phyloP scores from a whole-genome alignment of 2,888 invertebrate species.

The Ochropleura plecta region DNA sequence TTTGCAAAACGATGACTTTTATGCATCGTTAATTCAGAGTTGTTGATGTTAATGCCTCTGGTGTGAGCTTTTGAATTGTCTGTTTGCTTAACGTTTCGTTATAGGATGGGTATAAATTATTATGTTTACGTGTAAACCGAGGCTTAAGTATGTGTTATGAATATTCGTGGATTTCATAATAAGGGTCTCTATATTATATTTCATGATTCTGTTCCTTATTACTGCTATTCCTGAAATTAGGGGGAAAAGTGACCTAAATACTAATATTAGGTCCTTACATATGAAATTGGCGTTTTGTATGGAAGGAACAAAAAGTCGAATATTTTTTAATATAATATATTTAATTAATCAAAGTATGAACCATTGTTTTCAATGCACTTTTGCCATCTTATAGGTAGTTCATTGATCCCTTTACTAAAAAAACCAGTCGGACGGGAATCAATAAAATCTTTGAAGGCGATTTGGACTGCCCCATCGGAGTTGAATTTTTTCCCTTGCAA shows the following conservation, averaged over 20 bases:
- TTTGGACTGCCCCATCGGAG: too few relatives aligned
- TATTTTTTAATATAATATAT: too few relatives aligned
- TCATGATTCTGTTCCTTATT: conserved; percentile 5
- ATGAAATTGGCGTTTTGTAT: too few relatives aligned
- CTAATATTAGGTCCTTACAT: too few relatives aligned
- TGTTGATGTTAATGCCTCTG: conserved; percentile 65
- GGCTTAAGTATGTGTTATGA: conserved; percentile 35
- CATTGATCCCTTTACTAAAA: too few relatives aligned
- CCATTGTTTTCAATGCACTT: too few relatives aligned
- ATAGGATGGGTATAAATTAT: conserved; percentile 38
- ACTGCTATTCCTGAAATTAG: neutral
- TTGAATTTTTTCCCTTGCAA: too few relatives aligned
- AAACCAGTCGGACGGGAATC: too few relatives aligned
- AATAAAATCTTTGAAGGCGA: too few relatives aligned
- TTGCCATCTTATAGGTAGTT: too few relatives aligned
- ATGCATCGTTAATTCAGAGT: conserved; percentile 70
- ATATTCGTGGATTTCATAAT: conserved; percentile 39
- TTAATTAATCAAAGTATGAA: too few relatives aligned
- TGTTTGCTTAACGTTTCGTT: conserved; percentile 55
- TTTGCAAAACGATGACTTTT: conserved; percentile 70
- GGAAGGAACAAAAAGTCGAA: too few relatives aligned
- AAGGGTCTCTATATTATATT: neutral
- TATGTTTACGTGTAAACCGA: conserved; percentile 49
- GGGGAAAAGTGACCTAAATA: neutral
- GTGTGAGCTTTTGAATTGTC: conserved; percentile 55